Evolutionary conservation across 2,797 vertebrate genomes (phyloP).

Genomic region (Sardinella longiceps): DNA sequence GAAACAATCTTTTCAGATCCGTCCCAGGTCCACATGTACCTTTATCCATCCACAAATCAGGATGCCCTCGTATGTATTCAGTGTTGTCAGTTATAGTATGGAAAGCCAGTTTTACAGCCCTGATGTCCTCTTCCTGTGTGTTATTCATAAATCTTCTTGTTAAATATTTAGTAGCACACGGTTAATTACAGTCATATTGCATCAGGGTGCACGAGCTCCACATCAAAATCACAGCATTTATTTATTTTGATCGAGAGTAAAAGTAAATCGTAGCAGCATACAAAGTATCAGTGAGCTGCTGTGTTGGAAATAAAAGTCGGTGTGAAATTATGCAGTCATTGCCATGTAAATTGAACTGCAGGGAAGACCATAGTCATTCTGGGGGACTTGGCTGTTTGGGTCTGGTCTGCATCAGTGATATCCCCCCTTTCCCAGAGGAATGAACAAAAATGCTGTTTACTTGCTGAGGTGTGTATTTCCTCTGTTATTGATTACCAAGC

Average conservation of each 20-base stretch:
- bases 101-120: neutral
- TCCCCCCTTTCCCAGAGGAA: conserved; percentile 5
- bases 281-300: neutral
- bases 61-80: neutral
- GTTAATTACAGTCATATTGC: neutral
- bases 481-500: conserved; percentile 51
- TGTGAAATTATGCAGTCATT: neutral
- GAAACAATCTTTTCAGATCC: neutral
- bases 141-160: neutral
- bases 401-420: neutral
- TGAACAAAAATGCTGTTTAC: conserved; percentile 10
- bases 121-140: neutral
- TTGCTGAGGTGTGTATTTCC: conserved; percentile 48
- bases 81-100: neutral
- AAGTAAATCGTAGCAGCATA: neutral
- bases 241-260: neutral
- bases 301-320: neutral
- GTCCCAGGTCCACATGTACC: neutral
- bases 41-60: neutral
- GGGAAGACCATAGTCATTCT: neutral
- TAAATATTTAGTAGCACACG: neutral
- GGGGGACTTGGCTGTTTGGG: neutral
- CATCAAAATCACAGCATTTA: neutral
- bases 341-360: neutral
- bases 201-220: neutral